phyloP scores from a whole-genome alignment of 2,113 vertebrate genomes.

The Garra rufa region DNA sequence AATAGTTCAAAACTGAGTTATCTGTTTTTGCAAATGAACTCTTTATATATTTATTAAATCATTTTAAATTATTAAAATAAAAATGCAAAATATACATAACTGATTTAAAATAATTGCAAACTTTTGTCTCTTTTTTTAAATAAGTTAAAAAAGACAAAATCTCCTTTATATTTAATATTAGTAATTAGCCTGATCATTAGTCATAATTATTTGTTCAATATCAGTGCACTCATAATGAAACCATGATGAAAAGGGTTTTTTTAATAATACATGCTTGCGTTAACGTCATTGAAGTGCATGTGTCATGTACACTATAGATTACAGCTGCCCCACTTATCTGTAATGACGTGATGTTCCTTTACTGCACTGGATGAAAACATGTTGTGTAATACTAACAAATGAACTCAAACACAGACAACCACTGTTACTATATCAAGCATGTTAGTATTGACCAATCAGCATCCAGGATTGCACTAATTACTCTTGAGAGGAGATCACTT shows the following conservation, averaged over 20 bases:
- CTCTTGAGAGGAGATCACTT: neutral
- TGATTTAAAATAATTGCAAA: too few species aligned
- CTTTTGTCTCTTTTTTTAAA: neutral
- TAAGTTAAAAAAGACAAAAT: too few species aligned
- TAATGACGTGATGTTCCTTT: neutral
- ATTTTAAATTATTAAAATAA: too few species aligned
- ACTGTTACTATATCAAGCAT: neutral
- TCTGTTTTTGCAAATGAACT: too few species aligned
- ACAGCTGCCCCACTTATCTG: neutral
- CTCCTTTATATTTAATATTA: neutral
- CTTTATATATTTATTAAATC: too few species aligned
- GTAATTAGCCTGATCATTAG: neutral
- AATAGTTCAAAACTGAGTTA: too few species aligned
- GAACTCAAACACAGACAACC: neutral
- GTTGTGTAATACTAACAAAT: neutral
- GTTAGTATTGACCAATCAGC: neutral
- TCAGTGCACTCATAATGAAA: neutral
- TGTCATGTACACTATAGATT: neutral
- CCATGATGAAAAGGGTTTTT: neutral
- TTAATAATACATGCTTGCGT: neutral
- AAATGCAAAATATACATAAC: too few species aligned
- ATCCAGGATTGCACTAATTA: neutral
- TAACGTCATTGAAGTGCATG: constrained; percentile 8
- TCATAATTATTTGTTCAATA: neutral
- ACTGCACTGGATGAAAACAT: constrained; percentile 8